Percentiles rank a stretch among this genome's conserved stretches.
Conservation (phyloP, 1,140 invertebrate species). For the Drosophila parabipectinata region DNA sequence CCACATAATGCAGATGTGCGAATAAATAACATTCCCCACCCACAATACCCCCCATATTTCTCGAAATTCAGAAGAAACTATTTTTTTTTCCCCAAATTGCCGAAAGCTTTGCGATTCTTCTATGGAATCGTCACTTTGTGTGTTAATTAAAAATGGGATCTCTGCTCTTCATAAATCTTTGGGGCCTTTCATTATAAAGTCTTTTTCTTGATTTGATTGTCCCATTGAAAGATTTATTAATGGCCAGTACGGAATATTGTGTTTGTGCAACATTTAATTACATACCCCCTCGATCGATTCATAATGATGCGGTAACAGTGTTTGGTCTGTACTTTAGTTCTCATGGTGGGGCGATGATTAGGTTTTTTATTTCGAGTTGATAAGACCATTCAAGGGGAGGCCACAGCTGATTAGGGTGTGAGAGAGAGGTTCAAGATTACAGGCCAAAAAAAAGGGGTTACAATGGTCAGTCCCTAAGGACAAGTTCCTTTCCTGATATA, state of each 20-base stretch:
- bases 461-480: no score
- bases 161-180: slow-evolving; percentile 48
- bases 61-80: slow-evolving; percentile 32
- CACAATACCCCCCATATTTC: slow-evolving; percentile 4
- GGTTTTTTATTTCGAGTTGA: slow-evolving; percentile 13
- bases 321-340: slow-evolving; percentile 32
- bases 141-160: slow-evolving; percentile 53
- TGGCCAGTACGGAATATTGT: slow-evolving; percentile 34
- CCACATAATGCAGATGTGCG: slow-evolving; percentile 46
- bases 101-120: slow-evolving; percentile 28
- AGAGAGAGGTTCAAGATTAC: background rate
- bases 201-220: slow-evolving; percentile 52
- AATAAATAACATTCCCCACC: slow-evolving; percentile 27
- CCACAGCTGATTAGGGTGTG: slow-evolving; percentile 16
- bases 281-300: background rate
- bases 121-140: slow-evolving; percentile 14
- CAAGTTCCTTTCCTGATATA: background rate
- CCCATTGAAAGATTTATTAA: slow-evolving; percentile 69
- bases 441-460: background rate
- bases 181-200: slow-evolving; percentile 57
- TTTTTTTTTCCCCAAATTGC: slow-evolving; percentile 27
- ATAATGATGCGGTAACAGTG: slow-evolving; percentile 31
- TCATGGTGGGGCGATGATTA: slow-evolving; percentile 18
- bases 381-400: slow-evolving; percentile 26
- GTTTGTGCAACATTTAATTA: slow-evolving; percentile 60